Conservation (phyloP, 2,888 invertebrate genomes). For the Hofmannophila pseudospretella region DNA sequence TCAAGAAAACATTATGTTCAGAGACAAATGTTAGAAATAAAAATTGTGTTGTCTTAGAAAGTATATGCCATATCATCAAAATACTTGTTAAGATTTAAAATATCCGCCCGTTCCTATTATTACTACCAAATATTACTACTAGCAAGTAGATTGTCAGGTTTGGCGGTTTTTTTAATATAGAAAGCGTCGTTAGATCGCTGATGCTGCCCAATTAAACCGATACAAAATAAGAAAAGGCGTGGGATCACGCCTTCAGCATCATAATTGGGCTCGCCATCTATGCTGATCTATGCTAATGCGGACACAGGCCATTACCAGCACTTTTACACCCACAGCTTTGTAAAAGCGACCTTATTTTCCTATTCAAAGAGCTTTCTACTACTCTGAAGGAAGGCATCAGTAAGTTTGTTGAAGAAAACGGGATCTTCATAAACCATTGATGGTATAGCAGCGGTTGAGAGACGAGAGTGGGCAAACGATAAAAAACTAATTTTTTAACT, state of each 20-base stretch:
- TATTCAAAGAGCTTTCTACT: no score
- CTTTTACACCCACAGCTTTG: background rate
- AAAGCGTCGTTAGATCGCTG: background rate
- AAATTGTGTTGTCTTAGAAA: no score
- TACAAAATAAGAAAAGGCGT: constrained; percentile 21
- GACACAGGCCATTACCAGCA: constrained; percentile 23
- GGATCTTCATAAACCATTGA: background rate
- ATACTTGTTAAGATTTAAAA: no score
- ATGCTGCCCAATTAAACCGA: constrained; percentile 18
- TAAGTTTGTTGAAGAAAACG: background rate
- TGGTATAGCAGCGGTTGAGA: background rate
- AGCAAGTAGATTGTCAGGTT: no score
- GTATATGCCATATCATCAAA: no score
- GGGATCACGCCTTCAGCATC: constrained; percentile 37
- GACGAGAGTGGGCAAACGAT: background rate
- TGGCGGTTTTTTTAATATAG: no score
- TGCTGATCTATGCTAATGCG: constrained; percentile 48
- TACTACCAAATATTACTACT: no score
- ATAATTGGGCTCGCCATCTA: constrained; percentile 49
- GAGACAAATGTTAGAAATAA: no score
- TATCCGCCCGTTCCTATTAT: no score
- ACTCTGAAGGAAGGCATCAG: no score
- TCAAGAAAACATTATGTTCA: no score
- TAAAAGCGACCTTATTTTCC: constrained; percentile 2
- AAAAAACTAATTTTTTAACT: background rate